Base-by-base conservation (phyloP, 1,140 invertebrate genomes). In the Zophobas atratus region DNA sequence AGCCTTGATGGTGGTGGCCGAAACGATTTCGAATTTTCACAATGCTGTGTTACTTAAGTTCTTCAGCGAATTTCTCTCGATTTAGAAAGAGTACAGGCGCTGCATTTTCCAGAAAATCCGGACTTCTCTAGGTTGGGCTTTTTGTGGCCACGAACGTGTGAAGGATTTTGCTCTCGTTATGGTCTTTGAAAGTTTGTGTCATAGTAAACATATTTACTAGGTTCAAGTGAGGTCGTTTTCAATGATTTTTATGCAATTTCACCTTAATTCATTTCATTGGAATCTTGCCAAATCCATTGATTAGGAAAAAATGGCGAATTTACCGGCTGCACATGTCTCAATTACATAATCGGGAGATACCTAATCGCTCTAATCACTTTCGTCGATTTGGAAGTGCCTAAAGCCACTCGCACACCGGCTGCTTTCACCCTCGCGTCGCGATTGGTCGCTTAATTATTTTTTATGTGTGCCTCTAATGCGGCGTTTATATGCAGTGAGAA, bases 161-260 rank as follows among this genome's bases (percentile, higher is more conserved):
- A 81, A 79, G 80, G 78, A 77, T 81, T 79, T 75, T 32, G 55
- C 48, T 55, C 70, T 80, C 38, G 70, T 80, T 81, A 81, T 81
- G 78, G 80, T 75, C 55, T 79, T 80, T 78, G 78, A 80, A 80
- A 80, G 75, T 76, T 74, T 67, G 70, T 77, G 77, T 70, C 70
- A 77, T 77, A 74, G 55, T 60, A 57, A 46, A 48, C 74, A 81
- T 75, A 76, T 41, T 77, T 56, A 75, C 63, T 51, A 49, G 79
- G 81, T 82, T 82, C 81, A 82, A 71, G 81, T 46, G 77, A 82
- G 81, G 77, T 80, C 79, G 73, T 76, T 82, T 70, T 82, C 81
- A 82, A 82, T 82, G 81, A 82, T 82, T 82, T 80, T 82, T 79
- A 75, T 80, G 79, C 79, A 80, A 82, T 81, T 80, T 80, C 76